These are phyloP conservation scores for Trachelus troglodyta DNA, from an alignment of 2,888 invertebrate genomes.

Conservation along the genomic window DNA sequence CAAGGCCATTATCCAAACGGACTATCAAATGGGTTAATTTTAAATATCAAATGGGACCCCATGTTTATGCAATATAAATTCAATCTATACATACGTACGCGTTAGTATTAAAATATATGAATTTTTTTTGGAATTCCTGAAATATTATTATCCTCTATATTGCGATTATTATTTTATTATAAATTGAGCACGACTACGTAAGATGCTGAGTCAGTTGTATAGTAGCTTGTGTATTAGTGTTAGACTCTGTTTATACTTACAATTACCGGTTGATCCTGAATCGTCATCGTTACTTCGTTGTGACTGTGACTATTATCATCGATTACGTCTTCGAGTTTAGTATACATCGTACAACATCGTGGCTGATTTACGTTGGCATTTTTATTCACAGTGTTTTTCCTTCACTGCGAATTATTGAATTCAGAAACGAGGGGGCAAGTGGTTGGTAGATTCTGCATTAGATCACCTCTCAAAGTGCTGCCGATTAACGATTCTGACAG, in stretches of 20 bases:
- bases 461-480: not conserved
- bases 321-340: constrained; percentile 8
- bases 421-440: not conserved
- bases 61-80: not conserved
- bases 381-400: not conserved
- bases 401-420: not conserved
- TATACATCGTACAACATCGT: not conserved
- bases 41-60: not conserved
- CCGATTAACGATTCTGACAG: not conserved
- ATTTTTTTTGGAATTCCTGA: not conserved
- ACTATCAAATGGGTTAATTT: not conserved
- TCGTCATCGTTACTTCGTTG: constrained; percentile 15
- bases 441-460: not conserved
- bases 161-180: not conserved
- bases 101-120: not conserved
- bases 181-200: not conserved
- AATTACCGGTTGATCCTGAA: constrained; percentile 5
- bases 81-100: not conserved
- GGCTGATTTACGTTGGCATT: not conserved
- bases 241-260: not conserved
- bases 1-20: not conserved
- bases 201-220: not conserved
- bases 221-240: not conserved
- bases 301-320: not conserved
- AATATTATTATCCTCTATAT: not conserved